Percentiles rank a stretch among this genome's conserved stretches.
Evolutionary conservation across 2,113 vertebrate species (phyloP).

Genomic region (Prietella phreatophila): DNA sequence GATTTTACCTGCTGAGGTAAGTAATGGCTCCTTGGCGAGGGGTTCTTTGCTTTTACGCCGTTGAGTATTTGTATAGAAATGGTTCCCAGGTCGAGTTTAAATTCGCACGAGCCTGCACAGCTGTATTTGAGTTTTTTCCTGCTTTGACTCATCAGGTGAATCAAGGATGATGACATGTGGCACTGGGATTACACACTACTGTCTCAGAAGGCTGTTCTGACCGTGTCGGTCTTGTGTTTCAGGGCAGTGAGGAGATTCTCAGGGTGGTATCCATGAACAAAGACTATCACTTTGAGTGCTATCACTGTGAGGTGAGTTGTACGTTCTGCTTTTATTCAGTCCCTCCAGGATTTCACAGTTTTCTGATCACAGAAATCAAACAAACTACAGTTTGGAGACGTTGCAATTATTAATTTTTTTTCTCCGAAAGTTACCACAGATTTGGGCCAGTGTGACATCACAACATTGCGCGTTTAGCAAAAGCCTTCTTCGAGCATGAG

Average conservation of each 20-base stretch:
- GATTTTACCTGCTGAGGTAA: slow-evolving; percentile 84
- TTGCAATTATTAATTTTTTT: no score
- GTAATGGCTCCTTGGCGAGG: neutral
- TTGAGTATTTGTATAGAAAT: neutral
- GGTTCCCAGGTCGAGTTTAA: neutral
- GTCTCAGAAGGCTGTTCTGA: slow-evolving; percentile 8
- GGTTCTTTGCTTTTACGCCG: neutral
- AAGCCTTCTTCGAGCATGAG: no score
- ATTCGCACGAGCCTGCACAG: neutral
- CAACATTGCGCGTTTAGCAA: no score
- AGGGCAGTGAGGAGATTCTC: slow-evolving; percentile 88
- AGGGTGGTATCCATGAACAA: slow-evolving; percentile 89
- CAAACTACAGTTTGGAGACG: no score
- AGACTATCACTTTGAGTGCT: slow-evolving; percentile 89
- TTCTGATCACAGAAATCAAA: no score
- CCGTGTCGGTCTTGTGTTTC: slow-evolving; percentile 40
- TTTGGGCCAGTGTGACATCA: no score
- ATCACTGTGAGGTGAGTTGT: slow-evolving; percentile 83
- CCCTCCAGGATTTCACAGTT: no score
- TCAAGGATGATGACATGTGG: neutral
- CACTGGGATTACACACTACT: neutral
- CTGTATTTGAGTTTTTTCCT: no score
- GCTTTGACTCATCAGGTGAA: neutral
- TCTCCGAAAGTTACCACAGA: no score
- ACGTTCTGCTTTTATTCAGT: neutral